Evolutionary conservation across 2,797 vertebrate species (phyloP), one percentile per base, ranked within the genome.

Genomic region (Phrynocephalus forsythii): DNA sequence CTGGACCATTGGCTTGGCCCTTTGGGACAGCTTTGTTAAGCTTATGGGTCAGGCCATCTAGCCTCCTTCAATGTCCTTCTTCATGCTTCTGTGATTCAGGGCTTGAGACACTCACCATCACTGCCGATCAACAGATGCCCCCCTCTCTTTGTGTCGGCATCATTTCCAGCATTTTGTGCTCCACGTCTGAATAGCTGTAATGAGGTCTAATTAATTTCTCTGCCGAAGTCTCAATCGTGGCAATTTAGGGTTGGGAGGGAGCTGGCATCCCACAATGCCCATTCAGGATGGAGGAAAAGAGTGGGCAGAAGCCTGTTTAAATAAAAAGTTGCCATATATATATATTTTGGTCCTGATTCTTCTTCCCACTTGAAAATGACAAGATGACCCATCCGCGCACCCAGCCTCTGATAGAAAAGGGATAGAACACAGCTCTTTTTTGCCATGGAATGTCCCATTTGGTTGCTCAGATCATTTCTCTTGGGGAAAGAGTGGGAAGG

Each of bases 191-290:
- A 87, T 50, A 15, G 88, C 93, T 86, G 87, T 93, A 95, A 94
- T 93, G 92, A 95, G 86, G 91, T 84, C 87, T 78, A 89, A 90
- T 94, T 95, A 91, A 94, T 91, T 91, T 89, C 66, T 90, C 92
- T 91, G 90, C 93, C 69, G 73, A 71, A 60, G 26, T 71, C 38
- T 86, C 84, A 81, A 91, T 85, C 75, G 52, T 91, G 88, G 80
- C 79, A 86, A 79, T 90, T 93, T 86, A 90, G 93, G 33, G 60
- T 71, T 67, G 48, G 24, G 18, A 63, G 60, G 13, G 60, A 24
- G 4, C 33, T 67, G 71, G 76, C 80, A 77, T 81, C 38, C 78
- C 81, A 90, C 79, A 89, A 84, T 86, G 60, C 85, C 79, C 77
- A 92, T 88, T 89, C 77, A 73, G 92, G 79, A 78, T 91, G 92